phyloP scores from a whole-genome alignment of 2,888 invertebrate genomes.

The Meloe dianella region DNA sequence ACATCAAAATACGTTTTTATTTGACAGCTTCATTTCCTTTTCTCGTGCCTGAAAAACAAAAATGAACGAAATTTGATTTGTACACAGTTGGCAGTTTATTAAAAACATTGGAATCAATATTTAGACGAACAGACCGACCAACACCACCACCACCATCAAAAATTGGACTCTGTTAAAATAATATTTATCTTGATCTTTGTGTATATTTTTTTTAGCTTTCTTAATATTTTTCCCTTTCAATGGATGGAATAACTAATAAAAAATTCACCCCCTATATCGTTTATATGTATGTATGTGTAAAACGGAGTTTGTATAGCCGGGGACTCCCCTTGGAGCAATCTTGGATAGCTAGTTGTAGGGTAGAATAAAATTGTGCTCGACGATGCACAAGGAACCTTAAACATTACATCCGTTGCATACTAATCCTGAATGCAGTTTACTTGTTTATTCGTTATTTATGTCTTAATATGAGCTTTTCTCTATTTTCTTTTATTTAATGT shows the following conservation, averaged over 20 bases:
- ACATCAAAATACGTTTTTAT: neutral
- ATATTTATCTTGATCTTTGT: slow-evolving; percentile 49
- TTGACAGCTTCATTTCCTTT: slow-evolving; percentile 1
- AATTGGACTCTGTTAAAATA: slow-evolving; percentile 57
- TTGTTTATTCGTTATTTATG: slow-evolving; percentile 7
- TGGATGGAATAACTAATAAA: neutral
- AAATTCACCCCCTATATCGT: neutral
- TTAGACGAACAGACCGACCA: slow-evolving; percentile 35
- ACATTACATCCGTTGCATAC: slow-evolving; percentile 1
- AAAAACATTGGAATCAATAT: slow-evolving; percentile 3
- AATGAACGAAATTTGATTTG: neutral
- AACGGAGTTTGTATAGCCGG: neutral
- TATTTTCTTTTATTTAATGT: neutral
- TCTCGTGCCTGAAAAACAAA: neutral
- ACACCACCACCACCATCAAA: no score
- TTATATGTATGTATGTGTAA: neutral
- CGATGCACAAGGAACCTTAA: slow-evolving; percentile 1
- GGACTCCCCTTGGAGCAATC: neutral
- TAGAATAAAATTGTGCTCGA: neutral
- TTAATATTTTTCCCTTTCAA: slow-evolving; percentile 1
- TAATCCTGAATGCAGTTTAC: neutral
- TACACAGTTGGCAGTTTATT: neutral
- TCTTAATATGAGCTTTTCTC: neutral
- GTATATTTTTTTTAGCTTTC: neutral
- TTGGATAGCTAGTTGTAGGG: neutral